These are phyloP conservation scores for Saccostrea glomerata DNA, from an alignment of 1,140 invertebrate genomes.

Conservation along the genomic window DNA sequence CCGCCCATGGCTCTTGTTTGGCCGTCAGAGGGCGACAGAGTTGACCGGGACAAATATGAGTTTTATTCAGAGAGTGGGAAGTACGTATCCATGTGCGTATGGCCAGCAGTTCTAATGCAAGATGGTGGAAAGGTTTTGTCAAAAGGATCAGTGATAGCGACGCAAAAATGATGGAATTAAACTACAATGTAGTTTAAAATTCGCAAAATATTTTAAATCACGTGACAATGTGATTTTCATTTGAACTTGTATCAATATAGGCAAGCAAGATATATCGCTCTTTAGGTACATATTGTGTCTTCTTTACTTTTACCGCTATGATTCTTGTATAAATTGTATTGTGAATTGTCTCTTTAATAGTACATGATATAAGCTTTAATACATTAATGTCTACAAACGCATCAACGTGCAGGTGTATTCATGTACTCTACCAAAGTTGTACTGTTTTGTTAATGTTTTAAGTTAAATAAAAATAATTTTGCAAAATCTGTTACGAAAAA, in stretches of 20 bases:
- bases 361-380: no score
- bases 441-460: no score
- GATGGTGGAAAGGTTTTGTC: neutral
- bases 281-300: no score
- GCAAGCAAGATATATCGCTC: neutral
- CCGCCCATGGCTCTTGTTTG: conserved; percentile 42
- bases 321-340: no score
- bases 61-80: neutral
- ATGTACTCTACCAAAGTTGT: no score
- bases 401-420: no score
- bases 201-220: no score
- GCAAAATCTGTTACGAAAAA: no score
- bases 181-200: neutral
- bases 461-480: no score
- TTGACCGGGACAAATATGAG: conserved; percentile 8
- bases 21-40: conserved; percentile 38
- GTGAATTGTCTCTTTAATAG: no score
- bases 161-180: neutral
- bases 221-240: neutral
- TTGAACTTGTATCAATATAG: neutral
- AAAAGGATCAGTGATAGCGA: conserved; percentile 24
- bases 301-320: no score
- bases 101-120: conserved; percentile 9
- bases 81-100: conserved; percentile 18
- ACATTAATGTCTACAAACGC: no score